Evolutionary conservation across 1,140 invertebrate species (phyloP).

Genomic region (Trachymyrmex cornetzi): DNA sequence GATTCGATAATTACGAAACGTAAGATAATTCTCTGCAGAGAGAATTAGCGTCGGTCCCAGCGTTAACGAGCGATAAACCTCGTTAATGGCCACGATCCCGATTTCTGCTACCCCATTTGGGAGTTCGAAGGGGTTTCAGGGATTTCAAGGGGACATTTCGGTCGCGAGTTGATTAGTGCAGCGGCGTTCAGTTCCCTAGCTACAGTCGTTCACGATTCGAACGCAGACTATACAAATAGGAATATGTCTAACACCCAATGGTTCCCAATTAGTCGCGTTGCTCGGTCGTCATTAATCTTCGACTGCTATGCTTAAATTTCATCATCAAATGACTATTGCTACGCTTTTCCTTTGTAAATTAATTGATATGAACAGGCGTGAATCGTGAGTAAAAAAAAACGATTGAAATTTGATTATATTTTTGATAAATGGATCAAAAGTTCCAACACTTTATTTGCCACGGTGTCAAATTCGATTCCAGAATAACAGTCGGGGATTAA

Average conservation of each 20-base stretch:
- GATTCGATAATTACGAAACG: conserved; percentile 36
- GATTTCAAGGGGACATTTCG: conserved; percentile 25
- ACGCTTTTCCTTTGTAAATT: neutral
- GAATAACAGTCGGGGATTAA: conserved; percentile 37
- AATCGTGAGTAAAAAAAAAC: neutral
- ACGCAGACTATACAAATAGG: conserved; percentile 60
- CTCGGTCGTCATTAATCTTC: conserved; percentile 34
- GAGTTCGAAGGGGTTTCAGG: neutral
- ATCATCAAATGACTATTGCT: neutral
- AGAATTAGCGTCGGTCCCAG: conserved; percentile 31
- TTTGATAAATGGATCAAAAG: neutral
- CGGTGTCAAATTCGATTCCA: neutral
- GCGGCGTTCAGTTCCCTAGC: conserved; percentile 41
- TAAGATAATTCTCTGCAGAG: conserved; percentile 29
- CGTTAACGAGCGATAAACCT: conserved; percentile 50
- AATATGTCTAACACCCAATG: conserved; percentile 67
- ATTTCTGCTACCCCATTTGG: neutral
- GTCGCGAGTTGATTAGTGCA: conserved; percentile 12
- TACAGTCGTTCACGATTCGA: conserved; percentile 66
- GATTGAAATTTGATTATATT: neutral
- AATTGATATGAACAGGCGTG: neutral
- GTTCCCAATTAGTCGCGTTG: conserved; percentile 44
- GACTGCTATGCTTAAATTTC: neutral
- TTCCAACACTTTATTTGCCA: neutral
- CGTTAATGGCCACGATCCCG: conserved; percentile 13